Evolutionary conservation across 2,113 vertebrate genomes (phyloP), one percentile per base, ranked within the genome.

Genomic region (Hirundichthys speculiger): DNA sequence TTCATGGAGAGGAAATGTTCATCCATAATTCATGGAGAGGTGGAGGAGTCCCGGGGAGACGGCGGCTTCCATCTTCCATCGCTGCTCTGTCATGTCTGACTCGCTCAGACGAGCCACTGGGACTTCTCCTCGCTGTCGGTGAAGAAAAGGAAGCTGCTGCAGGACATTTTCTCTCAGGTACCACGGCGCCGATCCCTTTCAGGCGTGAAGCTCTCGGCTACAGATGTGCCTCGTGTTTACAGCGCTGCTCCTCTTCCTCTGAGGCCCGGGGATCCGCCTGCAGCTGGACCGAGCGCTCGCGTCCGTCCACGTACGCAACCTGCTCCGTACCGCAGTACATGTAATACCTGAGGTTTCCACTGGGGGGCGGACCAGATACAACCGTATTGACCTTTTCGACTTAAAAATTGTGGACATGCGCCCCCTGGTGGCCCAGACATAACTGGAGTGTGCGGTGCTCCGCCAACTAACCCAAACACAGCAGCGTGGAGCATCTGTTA

Each of bases 1-100:
- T 27, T 4, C 4, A 34, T 4, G 30, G 7, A n/a, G n/a, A n/a
- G n/a, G n/a, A n/a, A n/a, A n/a, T n/a, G n/a, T 54, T 56, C 27
- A 77, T 77, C 63, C 70, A 84, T 82, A 66, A 84, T 84, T 84
- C 67, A 84, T 69, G 19, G 42, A 64, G 13, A 59, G 62, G 75
- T 18, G 51, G 34, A 69, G 69, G 52, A 63, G 68, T 61, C 60
- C 62, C 41, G 2, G 16, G 16, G 79, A 86, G 71, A 60, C 52
- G 8, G 65, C 48, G 73, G 64, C 61, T 56, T 34, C 30, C 30
- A 27, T 45, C 27, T 58, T 82, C 79, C 72, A 56, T 82, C 79
- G 51, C 71, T 13, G 64, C 71, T 69, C 59, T 50, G 58, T 64
- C 64, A 21, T 64, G 54, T 74, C 61, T 68, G 38, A 62, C 42